Percentiles rank a stretch among this genome's conserved stretches.
Evolutionary conservation across 2,888 invertebrate species (phyloP).

Genomic region (Oscheius sp.): DNA sequence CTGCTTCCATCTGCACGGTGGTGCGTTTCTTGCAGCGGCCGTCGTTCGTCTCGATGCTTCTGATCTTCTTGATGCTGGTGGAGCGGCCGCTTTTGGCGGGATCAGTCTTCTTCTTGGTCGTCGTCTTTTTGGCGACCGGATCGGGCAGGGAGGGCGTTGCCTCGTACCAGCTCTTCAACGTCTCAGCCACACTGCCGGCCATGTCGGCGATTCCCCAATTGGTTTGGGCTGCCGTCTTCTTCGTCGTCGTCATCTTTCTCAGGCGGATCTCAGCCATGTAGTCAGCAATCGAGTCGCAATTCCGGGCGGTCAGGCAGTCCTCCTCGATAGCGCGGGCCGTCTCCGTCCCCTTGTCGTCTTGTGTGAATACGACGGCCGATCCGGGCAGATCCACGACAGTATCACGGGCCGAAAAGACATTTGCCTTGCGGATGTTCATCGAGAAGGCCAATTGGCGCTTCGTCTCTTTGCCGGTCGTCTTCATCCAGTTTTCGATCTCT

Average conservation of each 20-base stretch:
- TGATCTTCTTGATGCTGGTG: too few species aligned
- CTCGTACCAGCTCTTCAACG: background rate
- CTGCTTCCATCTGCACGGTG: too few species aligned
- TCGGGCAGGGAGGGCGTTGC: too few species aligned
- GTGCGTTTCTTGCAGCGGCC: too few species aligned
- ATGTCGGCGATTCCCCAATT: background rate
- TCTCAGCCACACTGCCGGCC: background rate
- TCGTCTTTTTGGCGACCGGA: too few species aligned
- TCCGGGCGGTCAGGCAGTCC: background rate
- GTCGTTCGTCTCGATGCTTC: too few species aligned
- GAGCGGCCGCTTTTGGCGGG: too few species aligned
- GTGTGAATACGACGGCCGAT: background rate
- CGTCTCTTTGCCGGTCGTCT: background rate
- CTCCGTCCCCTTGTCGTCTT: background rate
- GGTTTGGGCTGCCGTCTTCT: background rate
- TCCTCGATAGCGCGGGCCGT: background rate
- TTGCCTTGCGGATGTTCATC: background rate
- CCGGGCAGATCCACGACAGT: constrained; percentile 1
- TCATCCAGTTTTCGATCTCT: background rate
- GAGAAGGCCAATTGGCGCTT: background rate
- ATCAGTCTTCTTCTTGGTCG: background rate
- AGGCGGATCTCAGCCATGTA: background rate
- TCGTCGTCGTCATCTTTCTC: too few species aligned
- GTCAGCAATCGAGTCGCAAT: background rate
- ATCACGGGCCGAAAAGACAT: background rate